A percentile compares a stretch with the other conserved stretches of the same genome.
These are phyloP conservation scores for Gymnogyps californianus DNA, from an alignment of 2,113 vertebrate genomes.

Conservation along the genomic window DNA sequence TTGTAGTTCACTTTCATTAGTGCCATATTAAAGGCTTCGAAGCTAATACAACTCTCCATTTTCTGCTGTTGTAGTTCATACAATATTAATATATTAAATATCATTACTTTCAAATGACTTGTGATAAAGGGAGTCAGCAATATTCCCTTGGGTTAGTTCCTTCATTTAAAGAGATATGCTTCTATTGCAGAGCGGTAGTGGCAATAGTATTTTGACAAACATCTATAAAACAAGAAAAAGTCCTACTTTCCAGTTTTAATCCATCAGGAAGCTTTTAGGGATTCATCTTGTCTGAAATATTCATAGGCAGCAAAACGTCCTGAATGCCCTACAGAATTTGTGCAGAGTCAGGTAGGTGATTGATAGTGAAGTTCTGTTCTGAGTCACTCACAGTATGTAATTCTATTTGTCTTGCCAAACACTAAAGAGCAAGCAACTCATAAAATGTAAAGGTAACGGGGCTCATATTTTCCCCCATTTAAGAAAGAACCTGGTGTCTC, in stretches of 20 bases:
- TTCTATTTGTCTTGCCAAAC: conserved; percentile 85
- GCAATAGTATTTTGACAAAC: conserved; percentile 66
- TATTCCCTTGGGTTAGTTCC: conserved; percentile 13
- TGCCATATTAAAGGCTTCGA: conserved; percentile 43
- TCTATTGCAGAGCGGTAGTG: conserved; percentile 18
- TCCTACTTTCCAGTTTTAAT: conserved; percentile 72
- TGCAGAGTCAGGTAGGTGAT: conserved; percentile 77
- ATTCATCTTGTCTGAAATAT: conserved; percentile 85
- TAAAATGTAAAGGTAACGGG: conserved; percentile 75
- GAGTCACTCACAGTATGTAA: conserved; percentile 80
- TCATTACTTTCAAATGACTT: conserved; percentile 63
- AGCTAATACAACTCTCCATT: conserved; percentile 37
- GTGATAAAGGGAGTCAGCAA: conserved; percentile 43
- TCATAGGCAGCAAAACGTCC: conserved; percentile 84
- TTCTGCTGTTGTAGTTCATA: conserved; percentile 38
- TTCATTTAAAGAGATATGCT: conserved; percentile 48
- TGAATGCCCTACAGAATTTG: conserved; percentile 84
- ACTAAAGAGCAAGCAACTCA: conserved; percentile 74
- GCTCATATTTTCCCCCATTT: conserved; percentile 66
- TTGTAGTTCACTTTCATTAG: conserved; percentile 44
- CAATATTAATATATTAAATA: conserved; percentile 70
- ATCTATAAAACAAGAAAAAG: conserved; percentile 68
- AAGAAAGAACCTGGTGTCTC: conserved; percentile 40
- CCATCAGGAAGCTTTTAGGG: conserved; percentile 76
- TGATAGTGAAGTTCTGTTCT: conserved; percentile 78